phyloP scores from a whole-genome alignment of 2,888 invertebrate genomes.

The Scaptomyza tumidula region DNA sequence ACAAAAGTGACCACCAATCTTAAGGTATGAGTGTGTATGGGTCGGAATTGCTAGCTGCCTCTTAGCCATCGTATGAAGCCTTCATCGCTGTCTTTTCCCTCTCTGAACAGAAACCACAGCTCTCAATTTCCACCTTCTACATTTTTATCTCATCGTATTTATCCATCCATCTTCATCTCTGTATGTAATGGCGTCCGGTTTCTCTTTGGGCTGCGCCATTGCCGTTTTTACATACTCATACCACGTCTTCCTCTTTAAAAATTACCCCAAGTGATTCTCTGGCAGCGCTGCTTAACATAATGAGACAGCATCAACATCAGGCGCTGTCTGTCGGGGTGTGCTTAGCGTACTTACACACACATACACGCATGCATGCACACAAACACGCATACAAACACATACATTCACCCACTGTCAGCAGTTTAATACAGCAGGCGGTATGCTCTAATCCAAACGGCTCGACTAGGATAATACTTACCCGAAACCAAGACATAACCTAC shows the following conservation, averaged over 20 bases:
- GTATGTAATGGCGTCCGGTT: constrained; percentile 23
- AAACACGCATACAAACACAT: constrained; percentile 12
- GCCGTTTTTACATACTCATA: constrained; percentile 25
- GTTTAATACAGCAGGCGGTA: background rate
- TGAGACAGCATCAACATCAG: constrained; percentile 47
- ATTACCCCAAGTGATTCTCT: constrained; percentile 42
- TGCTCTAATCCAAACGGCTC: background rate
- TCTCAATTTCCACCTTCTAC: background rate
- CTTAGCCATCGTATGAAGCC: too few relatives aligned
- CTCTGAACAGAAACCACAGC: background rate
- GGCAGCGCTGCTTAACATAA: constrained; percentile 68
- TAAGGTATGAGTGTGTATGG: background rate
- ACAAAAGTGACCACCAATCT: background rate
- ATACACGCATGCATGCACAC: constrained; percentile 11
- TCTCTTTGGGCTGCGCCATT: constrained; percentile 36
- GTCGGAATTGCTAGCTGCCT: background rate
- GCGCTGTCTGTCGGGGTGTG: constrained; percentile 41
- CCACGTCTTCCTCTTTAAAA: constrained; percentile 43
- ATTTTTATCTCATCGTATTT: background rate
- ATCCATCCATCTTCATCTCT: constrained; percentile 13
- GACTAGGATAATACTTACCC: background rate
- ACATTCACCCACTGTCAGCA: background rate
- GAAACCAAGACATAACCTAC: background rate
- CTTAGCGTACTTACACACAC: constrained; percentile 19
- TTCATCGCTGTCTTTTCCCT: background rate